Evolutionary conservation across 1,140 invertebrate species (phyloP), one percentile per base, ranked within the genome.

Genomic region (Ceratina australensis): DNA sequence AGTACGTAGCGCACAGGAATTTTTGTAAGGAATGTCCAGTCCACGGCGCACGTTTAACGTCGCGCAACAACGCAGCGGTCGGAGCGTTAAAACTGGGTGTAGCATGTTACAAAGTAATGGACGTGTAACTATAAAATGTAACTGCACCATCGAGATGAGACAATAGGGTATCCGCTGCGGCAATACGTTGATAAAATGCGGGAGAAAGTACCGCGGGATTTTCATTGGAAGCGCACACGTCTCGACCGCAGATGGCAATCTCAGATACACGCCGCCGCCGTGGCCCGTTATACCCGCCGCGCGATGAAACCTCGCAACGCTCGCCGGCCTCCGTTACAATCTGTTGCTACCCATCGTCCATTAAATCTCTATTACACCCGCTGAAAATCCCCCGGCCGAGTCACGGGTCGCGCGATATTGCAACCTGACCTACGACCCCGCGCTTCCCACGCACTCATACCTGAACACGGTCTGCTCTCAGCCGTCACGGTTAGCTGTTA

Each of bases 371-470:
- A 75, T 79, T 75, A 79, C 61, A 68, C 73, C 60, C 76, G 61
- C 15, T 71, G 76, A 83, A 83, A 83, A 83, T 82, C 80, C 67
- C 52, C 76, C 52, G 65, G 66, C 71, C 50, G 49, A 50, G 72
- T 57, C 76, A 79, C 4, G 52, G 76, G 82, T 81, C 56, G 61
- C 65, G 68, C 69, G 73, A 77, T 84, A n/a, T 54, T 54, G 15
- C 52, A 16, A n/a, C 52, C 52, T 54, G 16, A 18, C 52, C 52
- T 78, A 47, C 24, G 61, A 81, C 64, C 75, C 57, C n/a, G 22
- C 20, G 24, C 74, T 82, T 84, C 83, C 83, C 82, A 84, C 73
- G 83, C 83, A 72, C 60, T 81, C 73, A 50, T 67, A 84, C 73
- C 78, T 81, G 79, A 64, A 57, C 68, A 73, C 72, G 33, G 5